These are phyloP conservation scores for Platysteira castanea DNA, from an alignment of 2,113 vertebrate species.

Conservation along the genomic window DNA sequence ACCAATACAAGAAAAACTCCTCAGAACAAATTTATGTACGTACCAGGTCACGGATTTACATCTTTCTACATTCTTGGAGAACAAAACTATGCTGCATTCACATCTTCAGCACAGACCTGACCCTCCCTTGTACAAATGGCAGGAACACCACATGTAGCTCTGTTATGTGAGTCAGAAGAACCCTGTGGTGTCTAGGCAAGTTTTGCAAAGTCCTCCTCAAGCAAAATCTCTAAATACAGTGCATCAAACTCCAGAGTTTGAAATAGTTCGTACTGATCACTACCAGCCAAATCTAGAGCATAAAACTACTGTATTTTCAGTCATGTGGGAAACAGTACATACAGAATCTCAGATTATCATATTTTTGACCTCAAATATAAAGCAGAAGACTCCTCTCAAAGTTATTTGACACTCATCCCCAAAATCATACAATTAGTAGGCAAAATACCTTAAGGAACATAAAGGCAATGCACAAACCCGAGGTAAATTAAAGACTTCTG, in stretches of 20 bases:
- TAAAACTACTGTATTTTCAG: neutral
- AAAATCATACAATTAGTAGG: neutral
- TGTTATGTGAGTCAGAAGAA: neutral
- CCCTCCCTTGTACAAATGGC: neutral
- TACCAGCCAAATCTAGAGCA: neutral
- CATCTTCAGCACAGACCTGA: neutral
- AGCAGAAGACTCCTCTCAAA: neutral
- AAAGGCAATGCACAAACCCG: neutral
- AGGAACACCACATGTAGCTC: neutral
- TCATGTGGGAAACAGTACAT: neutral
- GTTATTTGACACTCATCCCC: neutral
- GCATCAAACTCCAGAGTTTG: neutral
- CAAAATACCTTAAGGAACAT: neutral
- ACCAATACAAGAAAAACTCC: neutral
- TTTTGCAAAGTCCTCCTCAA: neutral
- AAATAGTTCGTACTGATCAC: neutral
- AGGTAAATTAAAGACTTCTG: neutral
- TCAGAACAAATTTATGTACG: accelerated
- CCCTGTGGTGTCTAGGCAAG: accelerated
- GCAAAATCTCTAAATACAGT: neutral
- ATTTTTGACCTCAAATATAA: neutral
- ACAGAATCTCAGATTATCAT: neutral
- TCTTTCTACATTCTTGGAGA: neutral
- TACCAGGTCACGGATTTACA: neutral
- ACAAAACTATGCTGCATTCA: neutral